A percentile compares a stretch with the other conserved stretches of the same genome.
Conservation (phyloP, 2,888 invertebrate genomes). For the Taphrorychus bicolor region DNA sequence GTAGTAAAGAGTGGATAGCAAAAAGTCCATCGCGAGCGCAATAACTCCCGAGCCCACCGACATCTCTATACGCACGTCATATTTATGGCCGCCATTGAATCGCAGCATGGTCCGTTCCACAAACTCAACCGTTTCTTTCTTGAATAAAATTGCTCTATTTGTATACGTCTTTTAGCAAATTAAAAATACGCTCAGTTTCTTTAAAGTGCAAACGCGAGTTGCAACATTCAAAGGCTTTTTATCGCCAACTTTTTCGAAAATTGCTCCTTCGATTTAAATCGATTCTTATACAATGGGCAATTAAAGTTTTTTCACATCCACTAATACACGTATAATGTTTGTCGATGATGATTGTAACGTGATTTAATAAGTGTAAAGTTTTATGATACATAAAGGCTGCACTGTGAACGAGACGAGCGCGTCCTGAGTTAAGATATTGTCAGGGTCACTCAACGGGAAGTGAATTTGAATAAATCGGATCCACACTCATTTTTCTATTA, state of each 20-base stretch:
- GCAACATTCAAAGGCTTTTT: not conserved
- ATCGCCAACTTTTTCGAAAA: not conserved
- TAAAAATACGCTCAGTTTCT: slow-evolving; percentile 32
- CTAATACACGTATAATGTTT: no score
- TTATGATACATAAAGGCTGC: no score
- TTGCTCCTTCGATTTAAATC: not conserved
- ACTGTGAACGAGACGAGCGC: no score
- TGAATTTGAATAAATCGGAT: no score
- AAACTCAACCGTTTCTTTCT: slow-evolving; percentile 47
- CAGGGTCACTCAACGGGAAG: no score
- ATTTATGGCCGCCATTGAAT: slow-evolving; percentile 47
- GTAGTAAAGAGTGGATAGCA: slow-evolving; percentile 35
- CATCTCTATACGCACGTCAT: slow-evolving; percentile 52
- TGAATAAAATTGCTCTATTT: slow-evolving; percentile 51
- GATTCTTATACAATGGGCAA: not conserved
- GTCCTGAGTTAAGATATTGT: no score
- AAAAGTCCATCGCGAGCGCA: slow-evolving; percentile 44
- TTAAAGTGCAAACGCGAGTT: not conserved
- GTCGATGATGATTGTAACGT: no score
- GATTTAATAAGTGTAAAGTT: not conserved
- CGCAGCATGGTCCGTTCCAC: slow-evolving; percentile 41
- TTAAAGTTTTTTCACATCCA: not conserved
- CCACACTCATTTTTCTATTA: no score
- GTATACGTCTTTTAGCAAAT: slow-evolving; percentile 47
- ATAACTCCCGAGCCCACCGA: slow-evolving; percentile 45